Evolutionary conservation across 2,888 invertebrate genomes (phyloP), one percentile per base, ranked within the genome.

Genomic region (Clostera curtula): DNA sequence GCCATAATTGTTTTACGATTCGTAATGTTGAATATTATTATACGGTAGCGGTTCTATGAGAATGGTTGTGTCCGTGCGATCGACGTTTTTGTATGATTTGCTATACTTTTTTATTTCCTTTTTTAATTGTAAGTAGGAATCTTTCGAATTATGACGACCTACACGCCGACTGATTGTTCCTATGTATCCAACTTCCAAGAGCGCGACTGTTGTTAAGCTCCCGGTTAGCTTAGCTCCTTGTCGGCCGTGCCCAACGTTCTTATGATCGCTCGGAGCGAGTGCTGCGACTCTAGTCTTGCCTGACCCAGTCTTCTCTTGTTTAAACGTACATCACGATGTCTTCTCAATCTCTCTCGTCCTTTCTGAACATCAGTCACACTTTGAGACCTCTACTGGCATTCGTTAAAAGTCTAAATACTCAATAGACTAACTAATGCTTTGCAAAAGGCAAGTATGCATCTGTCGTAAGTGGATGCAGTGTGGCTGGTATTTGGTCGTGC

Each of bases 1-100:
- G 76, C 75, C 75, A 76, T 76, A 76, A 66, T 69, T 66, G 66
- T 71, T 73, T 71, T 72, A 72, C 70, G 56, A 67, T 60, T 54
- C 64, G 64, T 71, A 72, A 65, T 60, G 51, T 66, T 65, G 67
- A 69, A 65, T 62, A 65, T 60, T 63, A 49, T 51, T 43, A 45
- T 49, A 41, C 44, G 49, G 44, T 49, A 55, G 57, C 58, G 41
- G 46, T 46, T 52, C 46, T 46, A 37, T 40, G 43, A 48, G 49
- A 43, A 40, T 34, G 56, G 51, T 51, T 49, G 57, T 51, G 58
- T 40, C 41, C 49, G 56, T 53, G 56, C 57, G 45, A 50, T 49
- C 54, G n/a, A n/a, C 36, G 40, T 46, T 30, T 52, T 61, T 62
- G 62, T 62, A 57, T 45, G 46, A 60, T 55, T 42, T 43, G 49